A percentile compares a stretch with the other conserved stretches of the same genome.
phyloP scores from a whole-genome alignment of 2,797 vertebrate genomes.

The Eremophila alpestris region DNA sequence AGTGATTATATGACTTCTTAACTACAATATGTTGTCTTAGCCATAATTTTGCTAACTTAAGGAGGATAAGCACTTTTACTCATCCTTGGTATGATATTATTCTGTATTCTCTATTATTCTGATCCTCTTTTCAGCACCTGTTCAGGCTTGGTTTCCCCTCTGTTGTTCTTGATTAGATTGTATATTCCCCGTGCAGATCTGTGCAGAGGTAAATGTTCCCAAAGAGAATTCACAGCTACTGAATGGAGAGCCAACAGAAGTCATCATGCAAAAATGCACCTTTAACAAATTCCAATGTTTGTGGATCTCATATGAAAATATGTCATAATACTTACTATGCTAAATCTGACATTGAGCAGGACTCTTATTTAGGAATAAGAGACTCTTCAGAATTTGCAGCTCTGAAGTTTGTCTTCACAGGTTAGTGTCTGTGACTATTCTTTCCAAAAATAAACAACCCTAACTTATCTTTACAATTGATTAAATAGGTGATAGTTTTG shows the following conservation, averaged over 20 bases:
- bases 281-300: background rate
- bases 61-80: background rate
- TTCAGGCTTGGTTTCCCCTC: background rate
- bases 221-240: background rate
- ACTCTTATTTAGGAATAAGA: background rate
- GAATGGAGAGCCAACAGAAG: background rate
- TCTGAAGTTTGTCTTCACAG: background rate
- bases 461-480: background rate
- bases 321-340: background rate
- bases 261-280: background rate
- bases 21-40: background rate
- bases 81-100: background rate
- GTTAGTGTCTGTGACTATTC: background rate
- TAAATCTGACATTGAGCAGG: background rate
- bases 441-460: background rate
- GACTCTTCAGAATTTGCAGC: background rate
- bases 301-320: background rate
- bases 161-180: background rate
- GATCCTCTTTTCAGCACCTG: background rate
- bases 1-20: constrained; percentile 5
- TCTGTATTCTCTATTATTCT: background rate
- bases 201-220: background rate
- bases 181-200: background rate
- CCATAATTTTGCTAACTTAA: background rate
- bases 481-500: background rate